Percentiles rank a stretch among this genome's conserved stretches.
Conservation (phyloP, 2,797 vertebrate species). For the Meriones psammophilus region DNA sequence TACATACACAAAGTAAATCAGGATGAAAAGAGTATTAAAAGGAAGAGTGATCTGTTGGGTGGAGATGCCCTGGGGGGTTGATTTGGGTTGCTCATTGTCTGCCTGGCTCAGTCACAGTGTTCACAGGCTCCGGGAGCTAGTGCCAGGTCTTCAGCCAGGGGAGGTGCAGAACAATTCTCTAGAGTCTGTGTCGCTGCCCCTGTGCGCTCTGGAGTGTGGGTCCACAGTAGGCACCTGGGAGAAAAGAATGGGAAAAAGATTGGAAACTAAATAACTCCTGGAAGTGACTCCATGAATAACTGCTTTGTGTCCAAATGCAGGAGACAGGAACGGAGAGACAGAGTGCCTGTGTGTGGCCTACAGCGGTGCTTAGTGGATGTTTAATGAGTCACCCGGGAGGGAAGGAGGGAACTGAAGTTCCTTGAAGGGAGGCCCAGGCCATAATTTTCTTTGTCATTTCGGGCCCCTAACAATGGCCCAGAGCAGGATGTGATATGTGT, state of each 20-base stretch:
- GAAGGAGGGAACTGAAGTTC: background rate
- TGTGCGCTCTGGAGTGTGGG: constrained; percentile 48
- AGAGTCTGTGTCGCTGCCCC: constrained; percentile 24
- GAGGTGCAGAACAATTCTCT: background rate
- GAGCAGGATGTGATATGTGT: background rate
- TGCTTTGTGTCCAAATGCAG: constrained; percentile 13
- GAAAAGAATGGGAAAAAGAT: constrained; percentile 29
- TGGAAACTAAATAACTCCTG: constrained; percentile 20
- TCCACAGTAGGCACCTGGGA: background rate
- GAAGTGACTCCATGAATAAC: constrained; percentile 53
- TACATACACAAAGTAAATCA: background rate
- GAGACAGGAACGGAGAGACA: background rate
- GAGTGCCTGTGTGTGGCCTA: background rate
- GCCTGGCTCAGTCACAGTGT: background rate
- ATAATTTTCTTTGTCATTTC: constrained; percentile 3
- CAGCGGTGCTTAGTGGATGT: background rate
- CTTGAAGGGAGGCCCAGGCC: constrained; percentile 32
- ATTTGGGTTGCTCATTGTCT: background rate
- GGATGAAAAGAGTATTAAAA: background rate
- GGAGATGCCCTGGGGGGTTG: background rate
- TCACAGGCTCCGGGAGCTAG: background rate
- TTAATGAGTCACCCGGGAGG: constrained; percentile 1
- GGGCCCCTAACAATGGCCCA: background rate
- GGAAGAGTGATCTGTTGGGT: background rate
- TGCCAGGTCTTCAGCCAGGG: constrained; percentile 23